Percentiles rank a stretch among this genome's conserved stretches.
Evolutionary conservation across 2,888 invertebrate species (phyloP).

Genomic region (Heliconius cydno): DNA sequence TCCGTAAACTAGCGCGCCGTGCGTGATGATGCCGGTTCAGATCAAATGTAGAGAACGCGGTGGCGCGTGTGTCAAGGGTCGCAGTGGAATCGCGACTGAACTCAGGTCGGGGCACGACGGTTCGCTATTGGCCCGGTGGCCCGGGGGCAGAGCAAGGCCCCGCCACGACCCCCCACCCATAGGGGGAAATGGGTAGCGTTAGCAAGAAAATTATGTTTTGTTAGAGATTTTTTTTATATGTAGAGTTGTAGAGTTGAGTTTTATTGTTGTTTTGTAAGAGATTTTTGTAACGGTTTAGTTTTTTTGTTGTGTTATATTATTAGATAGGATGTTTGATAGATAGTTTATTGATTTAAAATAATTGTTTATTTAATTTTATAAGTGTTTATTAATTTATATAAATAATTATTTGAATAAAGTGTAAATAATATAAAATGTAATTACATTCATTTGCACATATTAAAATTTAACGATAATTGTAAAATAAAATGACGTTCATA

Average conservation of each 20-base stretch:
- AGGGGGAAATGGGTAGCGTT: conserved; percentile 79
- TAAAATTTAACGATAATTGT: neutral
- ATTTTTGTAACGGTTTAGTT: conserved; percentile 14
- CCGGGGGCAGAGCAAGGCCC: conserved; percentile 82
- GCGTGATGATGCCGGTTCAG: conserved; percentile 81
- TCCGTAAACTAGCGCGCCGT: conserved; percentile 84
- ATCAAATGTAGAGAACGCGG: conserved; percentile 66
- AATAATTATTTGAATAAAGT: neutral
- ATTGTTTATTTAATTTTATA: neutral
- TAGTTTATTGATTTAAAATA: neutral
- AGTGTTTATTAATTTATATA: neutral
- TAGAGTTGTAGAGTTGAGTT: conserved; percentile 47
- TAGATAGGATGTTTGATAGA: neutral
- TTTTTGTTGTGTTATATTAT: neutral
- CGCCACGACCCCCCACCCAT: conserved; percentile 66
- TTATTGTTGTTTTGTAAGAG: conserved; percentile 2
- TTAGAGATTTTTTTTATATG: conserved; percentile 46
- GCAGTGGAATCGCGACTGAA: conserved; percentile 81
- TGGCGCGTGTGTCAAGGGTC: conserved; percentile 81
- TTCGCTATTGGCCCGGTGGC: conserved; percentile 83
- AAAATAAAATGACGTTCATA: neutral
- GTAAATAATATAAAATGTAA: neutral
- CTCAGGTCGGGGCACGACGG: conserved; percentile 80
- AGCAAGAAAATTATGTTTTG: conserved; percentile 65
- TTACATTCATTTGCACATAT: neutral